Percentiles rank a stretch among this genome's conserved stretches.
Conservation (phyloP, 2,113 vertebrate genomes). For the Solenodon paradoxus region DNA sequence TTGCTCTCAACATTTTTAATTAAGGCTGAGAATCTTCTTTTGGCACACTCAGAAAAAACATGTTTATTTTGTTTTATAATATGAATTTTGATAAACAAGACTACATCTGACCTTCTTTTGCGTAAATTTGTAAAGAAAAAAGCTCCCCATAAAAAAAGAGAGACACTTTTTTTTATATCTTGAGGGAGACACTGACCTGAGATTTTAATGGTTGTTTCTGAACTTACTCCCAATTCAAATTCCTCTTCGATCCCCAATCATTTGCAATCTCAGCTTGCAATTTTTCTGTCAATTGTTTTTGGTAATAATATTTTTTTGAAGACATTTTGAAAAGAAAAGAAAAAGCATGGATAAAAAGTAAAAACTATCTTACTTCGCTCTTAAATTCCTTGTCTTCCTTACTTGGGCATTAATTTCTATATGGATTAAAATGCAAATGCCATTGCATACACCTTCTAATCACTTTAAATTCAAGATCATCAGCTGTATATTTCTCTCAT, state of each 20-base stretch:
- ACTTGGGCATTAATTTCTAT: not conserved
- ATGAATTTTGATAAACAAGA: not conserved
- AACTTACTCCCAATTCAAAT: not conserved
- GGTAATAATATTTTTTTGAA: not conserved
- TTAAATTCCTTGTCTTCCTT: not conserved
- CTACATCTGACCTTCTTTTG: not conserved
- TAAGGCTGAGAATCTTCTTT: not conserved
- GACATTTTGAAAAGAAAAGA: not conserved
- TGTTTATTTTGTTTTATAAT: not conserved
- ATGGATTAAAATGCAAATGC: too few relatives aligned
- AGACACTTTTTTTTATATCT: not conserved
- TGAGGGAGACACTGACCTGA: not conserved
- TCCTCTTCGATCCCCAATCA: not conserved
- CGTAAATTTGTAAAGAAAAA: too few relatives aligned
- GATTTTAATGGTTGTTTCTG: not conserved
- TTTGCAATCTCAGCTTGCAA: not conserved
- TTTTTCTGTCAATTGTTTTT: not conserved
- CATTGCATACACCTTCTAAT: not conserved
- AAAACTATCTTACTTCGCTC: not conserved
- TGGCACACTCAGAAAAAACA: not conserved
- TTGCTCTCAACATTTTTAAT: not conserved
- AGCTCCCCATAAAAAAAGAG: too few relatives aligned
- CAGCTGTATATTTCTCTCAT: not conserved
- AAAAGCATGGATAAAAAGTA: not conserved
- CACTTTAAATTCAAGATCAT: not conserved